A percentile compares a stretch with the other conserved stretches of the same genome.
Conservation (phyloP, 2,797 vertebrate genomes). For the Trematomus bernacchii region DNA sequence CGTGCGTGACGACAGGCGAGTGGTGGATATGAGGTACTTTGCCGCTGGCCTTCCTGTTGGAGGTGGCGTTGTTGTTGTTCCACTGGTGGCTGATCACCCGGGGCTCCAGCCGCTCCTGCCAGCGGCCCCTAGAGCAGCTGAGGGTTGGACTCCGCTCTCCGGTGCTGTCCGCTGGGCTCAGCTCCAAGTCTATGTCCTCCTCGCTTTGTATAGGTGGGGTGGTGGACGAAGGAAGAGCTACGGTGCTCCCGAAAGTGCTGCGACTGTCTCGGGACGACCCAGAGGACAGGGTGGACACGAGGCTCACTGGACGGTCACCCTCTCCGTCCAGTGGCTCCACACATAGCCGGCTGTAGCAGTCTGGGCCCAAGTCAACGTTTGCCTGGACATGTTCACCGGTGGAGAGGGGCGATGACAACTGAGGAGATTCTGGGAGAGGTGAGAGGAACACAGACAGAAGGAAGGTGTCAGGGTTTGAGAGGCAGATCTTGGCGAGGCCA, state of each 20-base stretch:
- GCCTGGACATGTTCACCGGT: slow-evolving; percentile 85
- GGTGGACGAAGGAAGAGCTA: slow-evolving; percentile 66
- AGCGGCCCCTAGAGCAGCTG: slow-evolving; percentile 33
- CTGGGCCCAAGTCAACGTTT: slow-evolving; percentile 50
- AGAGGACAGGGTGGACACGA: slow-evolving; percentile 86
- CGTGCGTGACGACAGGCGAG: slow-evolving; percentile 82
- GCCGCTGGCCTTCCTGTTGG: slow-evolving; percentile 53
- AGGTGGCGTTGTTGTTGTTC: slow-evolving; percentile 74
- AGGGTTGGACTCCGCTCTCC: slow-evolving; percentile 54
- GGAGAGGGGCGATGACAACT: slow-evolving; percentile 77
- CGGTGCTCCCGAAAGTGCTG: slow-evolving; percentile 85
- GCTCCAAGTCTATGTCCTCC: slow-evolving; percentile 83
- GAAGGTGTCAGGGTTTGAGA: slow-evolving; percentile 12
- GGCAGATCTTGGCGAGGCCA: not conserved
- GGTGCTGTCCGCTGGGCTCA: slow-evolving; percentile 74
- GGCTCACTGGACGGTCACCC: slow-evolving; percentile 86
- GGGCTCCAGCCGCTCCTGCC: slow-evolving; percentile 53
- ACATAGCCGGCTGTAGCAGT: slow-evolving; percentile 74
- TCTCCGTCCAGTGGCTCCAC: slow-evolving; percentile 80
- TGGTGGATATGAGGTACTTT: slow-evolving; percentile 59
- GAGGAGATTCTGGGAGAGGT: slow-evolving; percentile 78
- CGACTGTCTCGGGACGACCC: slow-evolving; percentile 85
- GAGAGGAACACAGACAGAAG: slow-evolving; percentile 34
- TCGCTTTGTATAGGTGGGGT: slow-evolving; percentile 64
- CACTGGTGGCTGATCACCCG: slow-evolving; percentile 63